Base-by-base conservation (phyloP, 2,888 invertebrate genomes). In the Protophormia terraenovae region DNA sequence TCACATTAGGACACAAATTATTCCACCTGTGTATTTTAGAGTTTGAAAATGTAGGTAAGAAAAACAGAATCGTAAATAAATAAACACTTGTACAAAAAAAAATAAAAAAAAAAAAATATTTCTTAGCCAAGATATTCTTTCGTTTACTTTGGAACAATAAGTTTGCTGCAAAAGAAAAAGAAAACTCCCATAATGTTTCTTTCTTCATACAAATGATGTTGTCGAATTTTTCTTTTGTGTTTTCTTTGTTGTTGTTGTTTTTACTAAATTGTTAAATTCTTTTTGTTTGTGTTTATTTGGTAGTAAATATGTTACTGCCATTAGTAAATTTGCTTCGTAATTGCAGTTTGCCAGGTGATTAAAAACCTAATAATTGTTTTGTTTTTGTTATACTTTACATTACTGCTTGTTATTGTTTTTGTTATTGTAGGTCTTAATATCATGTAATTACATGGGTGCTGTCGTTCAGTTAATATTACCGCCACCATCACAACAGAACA, bases 301-400 rank as follows among this genome's bases (percentile, higher is more conserved):
- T 62, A 58, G 78, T 22, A 19, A 72, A 75, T 60, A 38, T 55
- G 77, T 80, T 64, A 78, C 47, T 72, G 66, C 75, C 71, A 83
- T 82, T 83, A 77, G 69, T 76, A 85, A 90, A 89, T 90, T 89
- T 89, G 89, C 87, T 89, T 85, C 88, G 89, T 90, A 91, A 91
- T 91, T 91, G 90, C 89, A 90, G 89, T 91, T 91, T 90, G 89
- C 89, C 91, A 91, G 91, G 91, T 91, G 90, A 91, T 91, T 91
- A 91, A 91, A 91, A 90, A 89, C 89, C 86, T 88, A 87, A 89
- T 91, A 90, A 91, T 91, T 91, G 90, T 90, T 91, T 89, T 88
- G 88, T 87, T 64, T 85, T 77, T 87, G 77, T 80, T 82, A 76
- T 83, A 83, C 86, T 81, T 77, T 62, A 69, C 45, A 71, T 78